Base-by-base conservation (phyloP, 2,113 vertebrate genomes). In the Chaenogobius annularis region DNA sequence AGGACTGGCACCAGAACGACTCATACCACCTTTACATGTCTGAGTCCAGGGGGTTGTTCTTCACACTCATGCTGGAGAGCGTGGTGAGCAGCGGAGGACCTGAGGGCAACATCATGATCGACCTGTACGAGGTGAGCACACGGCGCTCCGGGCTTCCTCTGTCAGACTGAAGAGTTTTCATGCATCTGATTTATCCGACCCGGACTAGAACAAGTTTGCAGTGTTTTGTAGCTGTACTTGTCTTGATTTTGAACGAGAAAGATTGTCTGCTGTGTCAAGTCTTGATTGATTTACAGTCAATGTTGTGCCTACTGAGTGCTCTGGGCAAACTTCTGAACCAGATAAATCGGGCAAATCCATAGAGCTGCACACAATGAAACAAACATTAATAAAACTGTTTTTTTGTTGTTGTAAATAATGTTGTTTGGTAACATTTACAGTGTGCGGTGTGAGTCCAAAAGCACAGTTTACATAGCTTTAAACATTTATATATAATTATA, bases 11-110 rank as follows among this genome's bases (percentile, higher is more conserved):
- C 87, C 96, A 98, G 75, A 98, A 98, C 0, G 95, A 97, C 75
- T 96, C 96, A 0, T 98, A 98, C 72, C 97, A 98, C 44, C 94
- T 98, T 68, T 98, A 97, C 78, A 96, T 96, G 92, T 98, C 96
- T 0, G 96, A 98, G 87, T 95, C 95, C 15, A 88, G 93, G 37
- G 96, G 96, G 0, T 72, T 96, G 40, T 95, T 95, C 86, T 96
- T 97, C 90, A 96, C 96, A 1, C 83, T 96, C 90, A 96, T 96
- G 85, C 91, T 97, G 91, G 96, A 97, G 88, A 94, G 95, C 10
- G 95, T 96, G 63, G 95, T 96, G 90, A 97, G 96, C 77, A 97
- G 94, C 70, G 88, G 94, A 77, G 95, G 96, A 31, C 95, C 95
- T 0, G 96, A 98, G 79, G 96, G 95, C 71, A 98, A 98, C 22